Percentiles rank a stretch among this genome's conserved stretches.
phyloP scores from a whole-genome alignment of 2,797 vertebrate species.

The Gallinago stenura region DNA sequence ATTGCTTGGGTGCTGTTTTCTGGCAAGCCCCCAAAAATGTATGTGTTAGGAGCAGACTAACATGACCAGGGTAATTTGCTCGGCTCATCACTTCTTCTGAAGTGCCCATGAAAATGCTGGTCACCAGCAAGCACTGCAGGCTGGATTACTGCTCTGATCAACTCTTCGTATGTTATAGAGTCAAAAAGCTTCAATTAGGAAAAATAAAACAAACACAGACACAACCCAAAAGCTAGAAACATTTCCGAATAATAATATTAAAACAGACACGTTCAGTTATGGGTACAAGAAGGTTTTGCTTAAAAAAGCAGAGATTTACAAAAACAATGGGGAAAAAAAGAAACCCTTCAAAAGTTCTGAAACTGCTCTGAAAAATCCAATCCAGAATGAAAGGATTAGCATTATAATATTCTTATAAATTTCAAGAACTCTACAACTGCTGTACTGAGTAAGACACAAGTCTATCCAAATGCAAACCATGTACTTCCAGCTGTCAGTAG shows the following conservation, averaged over 20 bases:
- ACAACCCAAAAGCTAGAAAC: not conserved
- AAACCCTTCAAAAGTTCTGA: not conserved
- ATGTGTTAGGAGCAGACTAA: rapidly evolving
- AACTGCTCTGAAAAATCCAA: not conserved
- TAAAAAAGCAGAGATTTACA: not conserved
- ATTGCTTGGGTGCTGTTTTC: not conserved
- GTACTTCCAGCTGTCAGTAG: not conserved
- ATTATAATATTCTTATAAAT: not conserved
- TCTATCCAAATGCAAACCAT: not conserved
- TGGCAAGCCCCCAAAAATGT: not conserved
- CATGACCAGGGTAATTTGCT: not conserved
- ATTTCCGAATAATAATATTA: not conserved
- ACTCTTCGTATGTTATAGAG: not conserved
- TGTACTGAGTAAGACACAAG: not conserved
- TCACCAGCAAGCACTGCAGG: not conserved
- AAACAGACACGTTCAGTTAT: not conserved
- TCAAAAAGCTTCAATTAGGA: not conserved
- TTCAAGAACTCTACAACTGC: not conserved
- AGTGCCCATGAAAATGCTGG: not conserved
- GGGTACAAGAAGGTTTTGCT: not conserved
- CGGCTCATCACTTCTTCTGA: not conserved
- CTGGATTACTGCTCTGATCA: not conserved
- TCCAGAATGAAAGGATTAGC: not conserved
- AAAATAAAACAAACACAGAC: rapidly evolving
- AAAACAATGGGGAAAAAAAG: not conserved